Base-by-base conservation (phyloP, 2,797 vertebrate genomes). In the Enteromius mattozi region DNA sequence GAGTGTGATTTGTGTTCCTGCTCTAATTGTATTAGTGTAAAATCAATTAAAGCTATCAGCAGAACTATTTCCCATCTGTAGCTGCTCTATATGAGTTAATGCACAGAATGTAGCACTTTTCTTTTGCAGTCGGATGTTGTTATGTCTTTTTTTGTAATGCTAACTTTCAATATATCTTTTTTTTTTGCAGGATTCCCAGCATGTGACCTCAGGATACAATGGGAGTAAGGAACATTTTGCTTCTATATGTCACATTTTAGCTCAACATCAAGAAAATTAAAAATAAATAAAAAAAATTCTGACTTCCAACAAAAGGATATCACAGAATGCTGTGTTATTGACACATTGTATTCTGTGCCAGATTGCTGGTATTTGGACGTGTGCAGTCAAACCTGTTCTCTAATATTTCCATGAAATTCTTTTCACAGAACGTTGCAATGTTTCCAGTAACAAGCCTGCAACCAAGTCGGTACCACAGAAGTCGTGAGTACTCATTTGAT, bases 151-250 rank as follows among this genome's bases (percentile, higher is more conserved):
- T 54, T 71, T 72, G 37, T 71, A 56, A 10, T 35, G 69, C 37
- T 70, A n/a, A 90, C 24, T 94, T 82, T 93, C 85, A 92, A 65
- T 81, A 30, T 78, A 72, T 84, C 40, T 63, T 13, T 78, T 27
- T 80, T 89, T 17, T 94, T 94, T 83, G 93, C 88, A 99, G 97
- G 98, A 99, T 88, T 93, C 96, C 4, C 97, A 97, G 92, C 97
- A 97, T 93, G 94, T 97, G 93, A 96, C 96, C 92, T 96, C 97
- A 88, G 96, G 96, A 95, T 98, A 97, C 94, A 96, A 92, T 94
- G 95, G 94, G 95, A 99, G 98, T 99, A 97, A 94, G 97, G 96
- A 63, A 16, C 61, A 80, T 69, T 24, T 61, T 71, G 16, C 30
- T 35, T 71, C 24, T 27, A 27, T 27, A 7, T 56, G 47, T 30